Evolutionary conservation across 2,113 vertebrate genomes (phyloP).

Genomic region (Chaetodon auriga): DNA sequence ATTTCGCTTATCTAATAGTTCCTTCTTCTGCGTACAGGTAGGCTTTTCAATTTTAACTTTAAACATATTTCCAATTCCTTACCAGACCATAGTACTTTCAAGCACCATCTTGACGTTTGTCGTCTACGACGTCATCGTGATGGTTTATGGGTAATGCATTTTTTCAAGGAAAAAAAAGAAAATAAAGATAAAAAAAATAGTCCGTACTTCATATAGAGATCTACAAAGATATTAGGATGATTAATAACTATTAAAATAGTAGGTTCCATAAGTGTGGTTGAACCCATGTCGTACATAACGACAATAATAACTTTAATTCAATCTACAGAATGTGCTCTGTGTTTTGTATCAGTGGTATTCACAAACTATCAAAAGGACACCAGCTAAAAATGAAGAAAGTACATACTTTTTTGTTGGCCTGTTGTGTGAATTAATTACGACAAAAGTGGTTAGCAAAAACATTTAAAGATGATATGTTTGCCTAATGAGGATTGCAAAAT

Average conservation of each 20-base stretch:
- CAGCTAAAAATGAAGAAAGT: too few relatives aligned
- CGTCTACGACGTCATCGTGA: constrained; percentile 44
- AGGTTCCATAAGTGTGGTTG: neutral
- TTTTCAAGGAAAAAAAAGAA: neutral
- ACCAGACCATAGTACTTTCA: constrained; percentile 95
- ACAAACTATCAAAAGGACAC: neutral
- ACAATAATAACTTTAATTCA: too few relatives aligned
- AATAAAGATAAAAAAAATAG: too few relatives aligned
- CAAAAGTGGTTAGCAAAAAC: neutral
- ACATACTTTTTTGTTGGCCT: neutral
- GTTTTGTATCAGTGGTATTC: neutral
- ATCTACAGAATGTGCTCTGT: neutral
- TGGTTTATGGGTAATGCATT: constrained; percentile 72
- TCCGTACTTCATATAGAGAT: neutral
- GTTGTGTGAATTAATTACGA: too few relatives aligned
- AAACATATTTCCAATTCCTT: constrained; percentile 70
- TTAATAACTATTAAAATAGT: neutral
- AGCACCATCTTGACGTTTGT: constrained; percentile 87
- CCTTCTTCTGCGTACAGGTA: too few relatives aligned
- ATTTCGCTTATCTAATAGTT: accelerated
- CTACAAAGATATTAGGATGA: neutral
- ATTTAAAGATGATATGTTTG: neutral
- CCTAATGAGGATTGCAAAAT: neutral
- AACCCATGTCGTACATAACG: neutral
- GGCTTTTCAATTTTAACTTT: neutral